phyloP scores from a whole-genome alignment of 2,888 invertebrate genomes.

The Eupithecia subumbrata region DNA sequence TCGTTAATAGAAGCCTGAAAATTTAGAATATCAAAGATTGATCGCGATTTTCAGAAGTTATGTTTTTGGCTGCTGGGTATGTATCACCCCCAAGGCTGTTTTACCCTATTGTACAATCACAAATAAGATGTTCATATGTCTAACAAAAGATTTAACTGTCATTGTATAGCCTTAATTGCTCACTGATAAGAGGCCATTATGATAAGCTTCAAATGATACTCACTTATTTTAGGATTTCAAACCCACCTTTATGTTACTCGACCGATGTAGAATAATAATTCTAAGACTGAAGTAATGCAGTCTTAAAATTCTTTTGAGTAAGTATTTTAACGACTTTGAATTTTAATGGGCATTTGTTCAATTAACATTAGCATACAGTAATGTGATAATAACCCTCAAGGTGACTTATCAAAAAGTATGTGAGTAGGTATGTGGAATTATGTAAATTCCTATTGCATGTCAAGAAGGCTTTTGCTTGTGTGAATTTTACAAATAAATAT shows the following conservation, averaged over 20 bases:
- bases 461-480: neutral
- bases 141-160: neutral
- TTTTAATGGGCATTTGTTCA: constrained; percentile 6
- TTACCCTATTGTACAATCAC: neutral
- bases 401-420: constrained; percentile 8
- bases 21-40: too few species aligned
- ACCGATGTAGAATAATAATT: neutral
- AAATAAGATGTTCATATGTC: neutral
- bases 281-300: neutral
- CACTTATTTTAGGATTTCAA: neutral
- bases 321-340: constrained; percentile 6
- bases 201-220: neutral
- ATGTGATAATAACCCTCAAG: constrained; percentile 8
- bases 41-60: too few species aligned
- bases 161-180: neutral
- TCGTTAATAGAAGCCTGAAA: too few species aligned
- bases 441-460: neutral
- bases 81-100: neutral
- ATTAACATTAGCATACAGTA: constrained; percentile 20
- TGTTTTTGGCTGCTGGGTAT: too few species aligned
- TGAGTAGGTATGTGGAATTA: neutral
- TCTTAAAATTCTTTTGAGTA: constrained; percentile 1
- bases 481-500: neutral
- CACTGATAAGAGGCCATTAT: neutral
- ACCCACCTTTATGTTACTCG: neutral